A percentile compares a stretch with the other conserved stretches of the same genome.
phyloP scores from a whole-genome alignment of 2,113 vertebrate genomes.

The Lophotis ruficrista region DNA sequence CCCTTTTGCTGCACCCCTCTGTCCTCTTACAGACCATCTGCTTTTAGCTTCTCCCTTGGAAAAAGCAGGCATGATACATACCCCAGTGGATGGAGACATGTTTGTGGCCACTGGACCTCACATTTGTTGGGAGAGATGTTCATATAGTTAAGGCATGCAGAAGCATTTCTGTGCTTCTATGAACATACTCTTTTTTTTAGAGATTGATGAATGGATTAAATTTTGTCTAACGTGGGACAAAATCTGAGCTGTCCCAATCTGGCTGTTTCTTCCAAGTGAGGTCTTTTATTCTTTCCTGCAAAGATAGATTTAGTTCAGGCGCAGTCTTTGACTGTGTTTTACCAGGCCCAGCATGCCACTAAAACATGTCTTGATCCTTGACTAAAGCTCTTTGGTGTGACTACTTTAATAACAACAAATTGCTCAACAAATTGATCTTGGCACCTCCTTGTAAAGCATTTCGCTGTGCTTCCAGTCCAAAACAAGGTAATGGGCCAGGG shows the following conservation, averaged over 20 bases:
- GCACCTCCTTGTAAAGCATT: background rate
- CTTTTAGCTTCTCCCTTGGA: background rate
- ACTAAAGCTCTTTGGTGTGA: background rate
- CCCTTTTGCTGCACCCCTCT: background rate
- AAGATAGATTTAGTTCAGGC: background rate
- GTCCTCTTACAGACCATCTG: background rate
- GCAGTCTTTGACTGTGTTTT: background rate
- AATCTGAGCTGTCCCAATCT: background rate
- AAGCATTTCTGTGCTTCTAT: background rate
- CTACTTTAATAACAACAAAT: background rate
- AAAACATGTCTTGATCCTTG: background rate
- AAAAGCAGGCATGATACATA: background rate
- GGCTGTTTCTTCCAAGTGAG: background rate
- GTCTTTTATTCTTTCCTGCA: background rate
- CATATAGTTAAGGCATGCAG: background rate
- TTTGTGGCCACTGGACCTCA: background rate
- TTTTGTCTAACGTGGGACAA: background rate
- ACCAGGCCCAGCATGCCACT: background rate
- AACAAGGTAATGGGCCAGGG: background rate
- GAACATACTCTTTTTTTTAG: background rate
- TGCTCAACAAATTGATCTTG: background rate
- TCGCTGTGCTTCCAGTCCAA: background rate
- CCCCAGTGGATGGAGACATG: fast-evolving
- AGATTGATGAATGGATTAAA: background rate
- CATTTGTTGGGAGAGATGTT: background rate